Percentiles rank a stretch among this genome's conserved stretches.
Conservation (phyloP, 2,113 vertebrate species). For the Myrmecophaga tridactyla region DNA sequence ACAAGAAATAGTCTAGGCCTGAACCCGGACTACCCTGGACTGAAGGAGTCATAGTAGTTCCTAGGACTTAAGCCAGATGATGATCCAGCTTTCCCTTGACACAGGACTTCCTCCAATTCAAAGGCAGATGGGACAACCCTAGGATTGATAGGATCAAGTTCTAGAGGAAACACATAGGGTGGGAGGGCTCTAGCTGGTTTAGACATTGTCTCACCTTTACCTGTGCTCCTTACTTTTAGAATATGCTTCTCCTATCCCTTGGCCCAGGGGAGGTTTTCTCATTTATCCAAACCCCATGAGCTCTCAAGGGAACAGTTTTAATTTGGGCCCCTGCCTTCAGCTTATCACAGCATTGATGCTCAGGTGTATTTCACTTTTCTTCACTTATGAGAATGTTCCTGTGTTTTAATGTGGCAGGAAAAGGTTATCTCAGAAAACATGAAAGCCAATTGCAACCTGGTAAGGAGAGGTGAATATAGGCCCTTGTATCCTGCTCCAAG, state of each 20-base stretch:
- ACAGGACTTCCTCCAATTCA: background rate
- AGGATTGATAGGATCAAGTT: background rate
- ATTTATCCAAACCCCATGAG: background rate
- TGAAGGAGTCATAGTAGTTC: background rate
- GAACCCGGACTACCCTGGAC: background rate
- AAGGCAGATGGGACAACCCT: background rate
- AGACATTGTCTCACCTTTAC: background rate
- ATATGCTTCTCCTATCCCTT: background rate
- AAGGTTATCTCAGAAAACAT: background rate
- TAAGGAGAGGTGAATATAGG: background rate
- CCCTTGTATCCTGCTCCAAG: background rate
- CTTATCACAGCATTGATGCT: background rate
- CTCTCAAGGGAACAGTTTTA: background rate
- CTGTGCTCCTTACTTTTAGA: background rate
- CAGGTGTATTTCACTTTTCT: background rate
- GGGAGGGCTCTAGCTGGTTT: background rate
- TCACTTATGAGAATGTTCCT: background rate
- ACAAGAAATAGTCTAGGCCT: background rate
- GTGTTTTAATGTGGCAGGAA: background rate
- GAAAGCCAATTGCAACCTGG: background rate
- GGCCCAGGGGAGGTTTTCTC: background rate
- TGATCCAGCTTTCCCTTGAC: background rate
- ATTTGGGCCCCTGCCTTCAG: background rate
- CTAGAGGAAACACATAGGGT: background rate
- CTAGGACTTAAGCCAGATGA: background rate